A percentile compares a stretch with the other conserved stretches of the same genome.
These are phyloP conservation scores for Theristicus caerulescens DNA, from an alignment of 2,113 vertebrate species.

Conservation along the genomic window DNA sequence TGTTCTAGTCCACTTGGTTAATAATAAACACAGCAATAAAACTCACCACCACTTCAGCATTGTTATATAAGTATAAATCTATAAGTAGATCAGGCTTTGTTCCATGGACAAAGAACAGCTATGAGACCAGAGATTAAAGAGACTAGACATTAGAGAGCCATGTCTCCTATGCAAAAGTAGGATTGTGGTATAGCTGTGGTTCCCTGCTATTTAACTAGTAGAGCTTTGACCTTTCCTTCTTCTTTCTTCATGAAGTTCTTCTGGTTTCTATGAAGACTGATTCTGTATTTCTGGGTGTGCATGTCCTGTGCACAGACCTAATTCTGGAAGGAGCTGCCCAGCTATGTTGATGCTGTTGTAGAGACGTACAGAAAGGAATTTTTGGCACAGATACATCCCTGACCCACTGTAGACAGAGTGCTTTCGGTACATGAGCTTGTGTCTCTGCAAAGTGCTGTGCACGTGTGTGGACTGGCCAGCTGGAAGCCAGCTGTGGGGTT, in stretches of 20 bases:
- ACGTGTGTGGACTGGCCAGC: background rate
- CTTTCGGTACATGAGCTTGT: background rate
- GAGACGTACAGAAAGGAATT: background rate
- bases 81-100: constrained; percentile 12
- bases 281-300: background rate
- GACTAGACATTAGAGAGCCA: background rate
- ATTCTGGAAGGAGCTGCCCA: background rate
- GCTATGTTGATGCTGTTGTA: background rate
- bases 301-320: background rate
- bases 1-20: constrained; percentile 3
- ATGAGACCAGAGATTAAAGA: background rate
- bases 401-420: background rate
- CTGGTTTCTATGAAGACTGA: background rate
- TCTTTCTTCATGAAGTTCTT: background rate
- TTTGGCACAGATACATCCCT: background rate
- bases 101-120: background rate
- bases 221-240: background rate
- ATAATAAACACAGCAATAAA: constrained; percentile 12
- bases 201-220: background rate
- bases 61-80: constrained; percentile 1
- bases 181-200: background rate
- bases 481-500: background rate
- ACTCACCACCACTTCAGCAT: background rate
- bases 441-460: background rate
- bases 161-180: background rate